Percentiles rank a stretch among this genome's conserved stretches.
Evolutionary conservation across 2,888 invertebrate genomes (phyloP).

Genomic region (Creontiades dilutus): DNA sequence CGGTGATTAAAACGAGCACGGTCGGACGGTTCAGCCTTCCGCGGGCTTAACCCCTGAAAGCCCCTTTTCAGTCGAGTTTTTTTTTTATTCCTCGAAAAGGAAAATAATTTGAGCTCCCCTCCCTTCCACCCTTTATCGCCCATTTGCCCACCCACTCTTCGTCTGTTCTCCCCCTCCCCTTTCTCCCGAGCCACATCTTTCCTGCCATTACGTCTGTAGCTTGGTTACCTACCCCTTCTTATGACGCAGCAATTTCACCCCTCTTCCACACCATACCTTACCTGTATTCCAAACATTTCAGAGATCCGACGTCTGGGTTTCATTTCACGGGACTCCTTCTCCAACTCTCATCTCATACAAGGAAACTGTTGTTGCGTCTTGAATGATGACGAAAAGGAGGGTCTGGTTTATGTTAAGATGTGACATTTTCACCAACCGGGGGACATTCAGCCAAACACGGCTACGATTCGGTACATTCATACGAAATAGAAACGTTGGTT

Average conservation of each 20-base stretch:
- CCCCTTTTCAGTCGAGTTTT: conserved; percentile 19
- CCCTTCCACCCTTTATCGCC: not conserved
- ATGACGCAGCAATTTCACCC: not conserved
- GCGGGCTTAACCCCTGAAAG: conserved; percentile 64
- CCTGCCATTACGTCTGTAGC: not conserved
- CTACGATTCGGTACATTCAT: no score
- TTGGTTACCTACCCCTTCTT: not conserved
- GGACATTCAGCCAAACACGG: no score
- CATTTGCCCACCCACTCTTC: not conserved
- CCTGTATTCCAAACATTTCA: no score
- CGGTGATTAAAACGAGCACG: conserved; percentile 67
- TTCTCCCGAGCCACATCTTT: not conserved
- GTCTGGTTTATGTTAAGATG: no score
- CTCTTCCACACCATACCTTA: not conserved
- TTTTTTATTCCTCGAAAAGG: not conserved
- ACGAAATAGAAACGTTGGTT: no score
- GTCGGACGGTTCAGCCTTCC: conserved; percentile 65
- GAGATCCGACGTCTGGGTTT: not conserved
- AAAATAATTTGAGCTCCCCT: conserved; percentile 52
- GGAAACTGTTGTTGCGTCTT: no score
- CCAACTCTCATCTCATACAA: no score
- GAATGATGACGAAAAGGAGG: no score
- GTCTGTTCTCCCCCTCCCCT: not conserved
- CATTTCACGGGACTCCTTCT: not conserved
- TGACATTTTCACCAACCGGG: no score